phyloP scores from a whole-genome alignment of 1,140 invertebrate species.

The Heliconius hermathena region DNA sequence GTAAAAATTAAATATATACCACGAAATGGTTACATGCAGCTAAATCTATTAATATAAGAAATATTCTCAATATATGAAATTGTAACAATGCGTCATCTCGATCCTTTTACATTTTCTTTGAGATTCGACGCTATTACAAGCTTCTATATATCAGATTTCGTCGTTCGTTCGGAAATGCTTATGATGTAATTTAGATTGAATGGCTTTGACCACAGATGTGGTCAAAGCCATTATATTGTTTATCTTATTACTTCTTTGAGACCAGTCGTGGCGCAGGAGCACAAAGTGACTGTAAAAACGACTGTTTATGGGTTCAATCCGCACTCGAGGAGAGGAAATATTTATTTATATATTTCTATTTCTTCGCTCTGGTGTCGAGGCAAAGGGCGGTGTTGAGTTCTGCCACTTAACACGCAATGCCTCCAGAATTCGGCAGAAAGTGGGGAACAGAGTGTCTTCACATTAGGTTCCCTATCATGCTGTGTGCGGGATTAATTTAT shows the following conservation, averaged over 20 bases:
- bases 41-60: not conserved
- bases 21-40: not conserved
- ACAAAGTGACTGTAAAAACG: not conserved
- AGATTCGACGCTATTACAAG: not conserved
- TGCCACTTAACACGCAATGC: not conserved
- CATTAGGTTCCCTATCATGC: too few species aligned
- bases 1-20: too few species aligned
- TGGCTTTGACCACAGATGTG: not conserved
- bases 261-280: not conserved
- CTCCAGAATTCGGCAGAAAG: too few species aligned
- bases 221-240: not conserved
- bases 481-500: too few species aligned
- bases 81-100: constrained; percentile 2
- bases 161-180: constrained; percentile 20
- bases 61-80: not conserved
- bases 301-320: too few species aligned
- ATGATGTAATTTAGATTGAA: constrained; percentile 8
- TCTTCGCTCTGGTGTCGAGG: too few species aligned
- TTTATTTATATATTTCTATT: too few species aligned
- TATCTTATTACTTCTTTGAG: not conserved
- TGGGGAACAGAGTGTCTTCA: too few species aligned
- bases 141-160: constrained; percentile 18
- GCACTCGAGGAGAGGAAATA: too few species aligned
- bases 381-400: too few species aligned
- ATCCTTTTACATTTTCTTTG: constrained; percentile 4